phyloP scores from a whole-genome alignment of 2,797 vertebrate genomes.

The Xenopus petersii region DNA sequence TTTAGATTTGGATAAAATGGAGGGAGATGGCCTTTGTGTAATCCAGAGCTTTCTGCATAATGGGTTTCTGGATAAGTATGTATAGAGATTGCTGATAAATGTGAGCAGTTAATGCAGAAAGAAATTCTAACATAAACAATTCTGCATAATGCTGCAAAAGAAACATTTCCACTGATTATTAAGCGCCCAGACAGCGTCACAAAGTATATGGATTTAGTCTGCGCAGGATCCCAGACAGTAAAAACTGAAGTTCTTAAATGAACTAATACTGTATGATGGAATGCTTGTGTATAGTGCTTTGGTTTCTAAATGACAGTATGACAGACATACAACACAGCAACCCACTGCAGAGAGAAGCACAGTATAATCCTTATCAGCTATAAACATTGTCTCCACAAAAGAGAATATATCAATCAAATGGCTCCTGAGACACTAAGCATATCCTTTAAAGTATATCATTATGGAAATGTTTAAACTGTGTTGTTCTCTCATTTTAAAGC shows the following conservation, averaged over 20 bases:
- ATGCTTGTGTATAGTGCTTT: conserved; percentile 29
- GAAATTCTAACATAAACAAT: too few relatives aligned
- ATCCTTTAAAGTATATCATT: conserved; percentile 50
- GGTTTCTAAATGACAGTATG: conserved; percentile 41
- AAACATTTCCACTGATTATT: conserved; percentile 12
- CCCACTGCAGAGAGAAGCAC: conserved; percentile 44
- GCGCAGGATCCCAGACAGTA: conserved; percentile 13
- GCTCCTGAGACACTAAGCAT: conserved; percentile 42
- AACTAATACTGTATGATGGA: conserved; percentile 31
- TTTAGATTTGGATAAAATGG: too few relatives aligned
- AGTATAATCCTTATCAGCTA: conserved; percentile 46
- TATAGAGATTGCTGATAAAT: too few relatives aligned
- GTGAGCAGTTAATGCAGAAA: too few relatives aligned
- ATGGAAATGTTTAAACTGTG: conserved; percentile 49
- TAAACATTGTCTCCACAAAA: conserved; percentile 48
- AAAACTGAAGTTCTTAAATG: conserved; percentile 23
- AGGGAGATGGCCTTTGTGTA: too few relatives aligned
- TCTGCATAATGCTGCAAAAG: too few relatives aligned
- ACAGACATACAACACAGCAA: conserved; percentile 45
- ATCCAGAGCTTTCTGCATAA: too few relatives aligned
- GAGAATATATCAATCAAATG: conserved; percentile 49
- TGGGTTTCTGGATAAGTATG: too few relatives aligned
- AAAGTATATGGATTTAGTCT: conserved; percentile 3
- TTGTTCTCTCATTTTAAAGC: conserved; percentile 49
- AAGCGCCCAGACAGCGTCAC: conserved; percentile 23